Conservation (phyloP, 2,113 vertebrate species). For the Thomomys bottae region DNA sequence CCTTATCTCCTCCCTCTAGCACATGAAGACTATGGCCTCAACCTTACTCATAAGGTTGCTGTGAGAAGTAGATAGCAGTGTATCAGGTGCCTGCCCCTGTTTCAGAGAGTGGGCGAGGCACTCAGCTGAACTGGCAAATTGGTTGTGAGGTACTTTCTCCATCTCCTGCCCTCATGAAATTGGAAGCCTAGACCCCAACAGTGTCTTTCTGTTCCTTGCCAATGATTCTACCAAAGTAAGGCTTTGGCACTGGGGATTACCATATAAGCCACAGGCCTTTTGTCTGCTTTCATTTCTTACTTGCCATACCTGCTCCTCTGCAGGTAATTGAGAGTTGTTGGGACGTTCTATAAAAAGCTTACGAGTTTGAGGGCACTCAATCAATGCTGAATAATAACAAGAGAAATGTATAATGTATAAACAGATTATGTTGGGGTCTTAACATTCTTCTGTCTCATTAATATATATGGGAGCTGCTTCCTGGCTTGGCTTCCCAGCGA, state of each 20-base stretch:
- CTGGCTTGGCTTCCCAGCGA: not conserved
- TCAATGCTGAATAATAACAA: slow-evolving; percentile 72
- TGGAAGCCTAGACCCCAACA: not conserved
- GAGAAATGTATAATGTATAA: slow-evolving; percentile 73
- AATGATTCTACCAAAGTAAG: not conserved
- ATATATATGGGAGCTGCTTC: slow-evolving; percentile 52
- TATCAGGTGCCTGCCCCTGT: not conserved
- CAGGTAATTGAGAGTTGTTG: slow-evolving; percentile 53
- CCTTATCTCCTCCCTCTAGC: not conserved
- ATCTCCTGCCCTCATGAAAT: not conserved
- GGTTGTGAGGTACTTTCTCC: not conserved
- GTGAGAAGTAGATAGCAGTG: not conserved
- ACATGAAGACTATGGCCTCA: not conserved
- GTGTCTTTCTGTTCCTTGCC: not conserved
- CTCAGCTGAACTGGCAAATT: not conserved
- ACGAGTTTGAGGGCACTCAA: slow-evolving; percentile 57
- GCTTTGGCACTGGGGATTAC: not conserved
- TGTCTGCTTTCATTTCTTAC: not conserved
- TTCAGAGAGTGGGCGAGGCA: not conserved
- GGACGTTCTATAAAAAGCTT: slow-evolving; percentile 58
- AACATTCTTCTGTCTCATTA: slow-evolving; percentile 62
- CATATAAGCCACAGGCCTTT: not conserved
- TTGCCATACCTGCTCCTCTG: not conserved
- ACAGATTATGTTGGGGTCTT: slow-evolving; percentile 60
- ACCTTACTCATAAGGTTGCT: not conserved